phyloP scores from a whole-genome alignment of 2,113 vertebrate genomes.

The Cyprinodon brontotheroides region DNA sequence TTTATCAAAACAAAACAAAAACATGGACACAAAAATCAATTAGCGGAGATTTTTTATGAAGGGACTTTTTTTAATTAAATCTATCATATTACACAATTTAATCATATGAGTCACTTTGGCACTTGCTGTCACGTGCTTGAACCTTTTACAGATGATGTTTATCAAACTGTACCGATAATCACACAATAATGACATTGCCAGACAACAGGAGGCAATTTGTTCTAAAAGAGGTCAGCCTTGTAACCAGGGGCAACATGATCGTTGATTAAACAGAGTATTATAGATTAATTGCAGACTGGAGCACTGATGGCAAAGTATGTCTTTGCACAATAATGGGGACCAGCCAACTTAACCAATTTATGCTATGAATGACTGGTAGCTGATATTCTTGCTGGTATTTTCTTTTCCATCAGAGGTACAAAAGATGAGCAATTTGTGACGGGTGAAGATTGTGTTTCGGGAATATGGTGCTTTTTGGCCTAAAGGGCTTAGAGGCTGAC shows the following conservation, averaged over 20 bases:
- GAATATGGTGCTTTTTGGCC: slow-evolving; percentile 47
- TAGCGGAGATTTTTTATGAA: background rate
- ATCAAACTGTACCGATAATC: slow-evolving; percentile 39
- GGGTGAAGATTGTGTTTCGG: slow-evolving; percentile 38
- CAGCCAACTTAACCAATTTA: slow-evolving; percentile 34
- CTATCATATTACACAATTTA: slow-evolving; percentile 6
- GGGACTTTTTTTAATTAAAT: slow-evolving; percentile 24
- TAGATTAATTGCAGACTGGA: slow-evolving; percentile 57
- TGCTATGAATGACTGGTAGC: slow-evolving; percentile 33
- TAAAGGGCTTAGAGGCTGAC: slow-evolving; percentile 38
- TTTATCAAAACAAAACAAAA: background rate
- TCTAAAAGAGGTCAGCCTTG: slow-evolving; percentile 48
- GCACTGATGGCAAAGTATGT: slow-evolving; percentile 34
- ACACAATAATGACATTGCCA: slow-evolving; percentile 54
- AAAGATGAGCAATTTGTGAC: slow-evolving; percentile 30
- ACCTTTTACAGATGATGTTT: slow-evolving; percentile 42
- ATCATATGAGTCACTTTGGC: slow-evolving; percentile 32
- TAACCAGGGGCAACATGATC: slow-evolving; percentile 47
- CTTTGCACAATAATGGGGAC: slow-evolving; percentile 24
- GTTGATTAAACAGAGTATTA: slow-evolving; percentile 57
- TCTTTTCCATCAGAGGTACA: slow-evolving; percentile 42
- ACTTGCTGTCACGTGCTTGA: slow-evolving; percentile 33
- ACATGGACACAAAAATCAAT: background rate
- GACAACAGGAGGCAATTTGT: slow-evolving; percentile 40
- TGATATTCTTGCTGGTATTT: slow-evolving; percentile 29